Conservation (phyloP, 64 coral and sea anemone species). For the Stichodactyla helianthus region DNA sequence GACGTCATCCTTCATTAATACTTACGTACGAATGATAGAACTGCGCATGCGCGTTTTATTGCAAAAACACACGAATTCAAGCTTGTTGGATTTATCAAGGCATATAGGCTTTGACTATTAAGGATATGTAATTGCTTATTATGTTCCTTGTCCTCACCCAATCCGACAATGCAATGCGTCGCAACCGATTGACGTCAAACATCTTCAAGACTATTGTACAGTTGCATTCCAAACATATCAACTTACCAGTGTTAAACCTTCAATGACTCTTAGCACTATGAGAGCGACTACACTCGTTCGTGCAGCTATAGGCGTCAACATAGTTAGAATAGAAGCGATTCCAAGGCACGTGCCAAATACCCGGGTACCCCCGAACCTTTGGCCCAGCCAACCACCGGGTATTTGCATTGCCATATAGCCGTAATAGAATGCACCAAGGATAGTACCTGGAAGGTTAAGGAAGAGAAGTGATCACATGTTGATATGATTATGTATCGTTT, state of each 20-base stretch:
- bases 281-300: conserved; percentile 78
- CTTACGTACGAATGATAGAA: too few species aligned
- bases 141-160: too few species aligned
- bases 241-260: conserved; percentile 84
- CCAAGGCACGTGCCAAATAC: conserved; percentile 89
- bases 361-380: conserved; percentile 80
- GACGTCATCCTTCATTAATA: too few species aligned
- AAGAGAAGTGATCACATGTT: neutral
- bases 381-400: conserved; percentile 89
- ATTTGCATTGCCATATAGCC: conserved; percentile 95
- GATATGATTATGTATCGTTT: neutral
- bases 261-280: conserved; percentile 74
- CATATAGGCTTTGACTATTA: too few species aligned
- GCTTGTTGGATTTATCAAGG: too few species aligned
- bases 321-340: conserved; percentile 85
- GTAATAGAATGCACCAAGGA: conserved; percentile 95
- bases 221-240: neutral
- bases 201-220: too few species aligned
- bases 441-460: conserved; percentile 49
- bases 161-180: too few species aligned
- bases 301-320: conserved; percentile 88
- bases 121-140: too few species aligned
- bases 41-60: too few species aligned
- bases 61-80: too few species aligned
- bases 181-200: too few species aligned